Evolutionary conservation across 2,888 invertebrate genomes (phyloP).

Genomic region (Caenorhabditis drosophilae): DNA sequence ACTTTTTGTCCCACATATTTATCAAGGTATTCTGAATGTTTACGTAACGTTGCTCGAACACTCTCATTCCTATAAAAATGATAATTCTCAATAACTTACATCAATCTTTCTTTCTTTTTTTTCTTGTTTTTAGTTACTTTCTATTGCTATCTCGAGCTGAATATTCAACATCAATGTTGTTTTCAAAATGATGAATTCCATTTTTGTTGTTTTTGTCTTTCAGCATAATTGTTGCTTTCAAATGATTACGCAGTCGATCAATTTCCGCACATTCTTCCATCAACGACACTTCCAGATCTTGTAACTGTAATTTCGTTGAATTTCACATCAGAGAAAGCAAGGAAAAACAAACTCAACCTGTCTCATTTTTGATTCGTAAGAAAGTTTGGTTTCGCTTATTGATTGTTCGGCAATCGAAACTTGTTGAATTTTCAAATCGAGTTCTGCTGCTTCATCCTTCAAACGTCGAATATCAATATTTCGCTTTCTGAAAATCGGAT

Average conservation of each 20-base stretch:
- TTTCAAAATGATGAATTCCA: neutral
- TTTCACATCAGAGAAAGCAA: no score
- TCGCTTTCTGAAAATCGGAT: constrained; percentile 24
- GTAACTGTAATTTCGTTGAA: constrained; percentile 47
- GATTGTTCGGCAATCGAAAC: constrained; percentile 42
- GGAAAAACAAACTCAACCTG: no score
- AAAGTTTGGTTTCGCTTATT: constrained; percentile 15
- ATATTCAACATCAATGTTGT: neutral
- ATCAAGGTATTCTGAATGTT: constrained; percentile 48
- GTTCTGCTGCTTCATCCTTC: constrained; percentile 55
- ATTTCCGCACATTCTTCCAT: constrained; percentile 53
- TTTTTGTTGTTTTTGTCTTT: neutral
- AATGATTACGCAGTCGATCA: constrained; percentile 41
- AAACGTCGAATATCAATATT: constrained; percentile 44
- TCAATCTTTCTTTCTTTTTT: no score
- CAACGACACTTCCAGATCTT: constrained; percentile 43
- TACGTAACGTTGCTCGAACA: constrained; percentile 44
- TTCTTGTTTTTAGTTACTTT: constrained; percentile 3
- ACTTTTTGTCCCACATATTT: constrained; percentile 51
- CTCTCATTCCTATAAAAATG: constrained; percentile 38
- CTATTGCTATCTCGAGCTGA: constrained; percentile 8
- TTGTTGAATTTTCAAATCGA: constrained; percentile 53
- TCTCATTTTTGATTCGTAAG: constrained; percentile 39
- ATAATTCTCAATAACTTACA: neutral
- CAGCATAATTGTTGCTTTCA: neutral